A percentile compares a stretch with the other conserved stretches of the same genome.
Conservation (phyloP, 2,113 vertebrate species). For the Stegostoma tigrinum region DNA sequence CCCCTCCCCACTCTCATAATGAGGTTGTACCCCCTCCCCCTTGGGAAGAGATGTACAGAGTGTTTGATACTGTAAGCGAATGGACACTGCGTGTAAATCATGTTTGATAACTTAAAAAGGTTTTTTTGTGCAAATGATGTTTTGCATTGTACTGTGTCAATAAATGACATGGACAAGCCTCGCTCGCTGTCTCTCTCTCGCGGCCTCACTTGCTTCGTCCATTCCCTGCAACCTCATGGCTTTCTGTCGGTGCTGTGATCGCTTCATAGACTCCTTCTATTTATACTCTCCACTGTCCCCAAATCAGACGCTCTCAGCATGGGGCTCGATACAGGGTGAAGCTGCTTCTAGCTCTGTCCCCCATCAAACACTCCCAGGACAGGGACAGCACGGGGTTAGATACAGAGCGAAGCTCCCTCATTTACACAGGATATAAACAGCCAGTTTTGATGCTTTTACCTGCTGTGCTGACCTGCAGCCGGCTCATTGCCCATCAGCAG, state of each 20-base stretch:
- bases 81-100: not conserved
- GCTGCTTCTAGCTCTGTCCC: not conserved
- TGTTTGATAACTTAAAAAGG: slow-evolving; percentile 1
- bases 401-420: not conserved
- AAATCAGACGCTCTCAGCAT: no score
- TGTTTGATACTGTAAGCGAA: slow-evolving; percentile 16
- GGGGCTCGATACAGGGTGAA: no score
- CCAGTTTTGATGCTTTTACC: no score
- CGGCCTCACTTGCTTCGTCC: not conserved
- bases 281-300: not conserved
- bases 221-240: no score
- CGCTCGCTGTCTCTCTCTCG: rapidly evolving
- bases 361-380: not conserved
- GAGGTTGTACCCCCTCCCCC: not conserved
- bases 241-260: no score
- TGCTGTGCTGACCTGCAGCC: no score
- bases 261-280: rapidly evolving
- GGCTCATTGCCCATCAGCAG: no score
- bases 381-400: not conserved
- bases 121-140: slow-evolving; percentile 5
- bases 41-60: not conserved
- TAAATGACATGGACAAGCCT: not conserved
- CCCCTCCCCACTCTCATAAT: not conserved
- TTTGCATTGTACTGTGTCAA: not conserved
- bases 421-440: no score